Base-by-base conservation (phyloP, 1,140 invertebrate genomes). In the Neodiprion virginianus region DNA sequence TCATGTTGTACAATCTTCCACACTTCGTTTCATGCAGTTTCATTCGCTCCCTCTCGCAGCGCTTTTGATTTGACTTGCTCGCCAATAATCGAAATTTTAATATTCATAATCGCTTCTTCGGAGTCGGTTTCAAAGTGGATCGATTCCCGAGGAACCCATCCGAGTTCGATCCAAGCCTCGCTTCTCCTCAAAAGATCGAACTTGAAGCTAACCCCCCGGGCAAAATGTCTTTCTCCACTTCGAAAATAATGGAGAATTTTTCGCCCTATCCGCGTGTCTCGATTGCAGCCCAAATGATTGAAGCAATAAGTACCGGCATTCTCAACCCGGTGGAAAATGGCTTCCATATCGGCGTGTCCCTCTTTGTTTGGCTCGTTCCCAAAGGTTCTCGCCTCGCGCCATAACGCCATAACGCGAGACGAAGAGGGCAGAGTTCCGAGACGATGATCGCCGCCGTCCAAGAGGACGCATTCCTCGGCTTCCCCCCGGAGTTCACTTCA, bases 401-500 rank as follows among this genome's bases (percentile, higher is more conserved):
- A 14, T 17, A 61, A 12, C 11, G 11, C 8, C 11, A 17, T 40
- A 40, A 40, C 28, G 53, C n/a, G 53, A 12, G 53, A 61, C 53
- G 53, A 61, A 61, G 53, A 61, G 53, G 53, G 53, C 53, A 61
- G 53, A 12, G 53, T 61, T 61, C n/a, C 53, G 53, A 61, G 53
- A 61, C 53, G 53, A 61, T 61, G 53, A 61, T 61, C 53, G 53
- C 53, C n/a, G 53, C 5, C 53, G 53, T 61, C 53, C 53, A 61
- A 61, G 53, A 61, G 53, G 53, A 61, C 53, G 53, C 53, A 61
- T 61, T 61, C 53, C 53, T 61, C n/a, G n/a, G 8, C 53, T 61
- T 61, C 53, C 53, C 53, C 53, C 53, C 53, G n/a, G 53, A 61
- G 53, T 61, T 61, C 53, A 61, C 53, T 61, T 61, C 53, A 61